Evolutionary conservation across 2,888 invertebrate genomes (phyloP).

Genomic region (Lathronympha strigana): DNA sequence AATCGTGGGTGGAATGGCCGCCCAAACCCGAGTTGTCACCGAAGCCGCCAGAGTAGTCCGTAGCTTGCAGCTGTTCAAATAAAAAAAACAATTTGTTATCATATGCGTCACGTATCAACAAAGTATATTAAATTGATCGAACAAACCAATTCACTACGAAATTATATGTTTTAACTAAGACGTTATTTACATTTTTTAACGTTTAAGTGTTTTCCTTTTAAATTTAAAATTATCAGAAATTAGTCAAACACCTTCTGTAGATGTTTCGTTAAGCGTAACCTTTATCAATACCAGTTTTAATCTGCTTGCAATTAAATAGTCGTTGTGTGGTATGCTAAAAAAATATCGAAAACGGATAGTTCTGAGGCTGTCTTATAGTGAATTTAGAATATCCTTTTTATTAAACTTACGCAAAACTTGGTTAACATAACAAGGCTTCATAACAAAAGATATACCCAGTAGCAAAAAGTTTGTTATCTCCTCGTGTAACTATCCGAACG

Average conservation of each 20-base stretch:
- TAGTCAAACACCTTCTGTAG: no score
- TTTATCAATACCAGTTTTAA: neutral
- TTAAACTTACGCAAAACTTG: conserved; percentile 5
- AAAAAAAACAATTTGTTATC: neutral
- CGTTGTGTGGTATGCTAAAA: no score
- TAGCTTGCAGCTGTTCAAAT: conserved; percentile 68
- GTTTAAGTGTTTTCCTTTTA: no score
- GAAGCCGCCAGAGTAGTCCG: conserved; percentile 63
- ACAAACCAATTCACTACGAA: no score
- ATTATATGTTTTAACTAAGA: no score
- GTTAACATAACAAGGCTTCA: conserved; percentile 10
- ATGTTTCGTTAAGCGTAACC: neutral
- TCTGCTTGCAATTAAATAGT: no score
- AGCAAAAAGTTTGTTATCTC: conserved; percentile 41
- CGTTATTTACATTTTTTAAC: no score
- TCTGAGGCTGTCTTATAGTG: neutral
- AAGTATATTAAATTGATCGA: no score
- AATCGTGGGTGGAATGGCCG: conserved; percentile 42
- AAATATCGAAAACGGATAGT: neutral
- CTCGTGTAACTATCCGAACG: conserved; percentile 25
- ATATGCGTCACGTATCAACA: neutral
- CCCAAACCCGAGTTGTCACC: conserved; percentile 43
- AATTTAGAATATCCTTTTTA: neutral
- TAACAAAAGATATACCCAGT: conserved; percentile 36
- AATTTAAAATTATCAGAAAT: no score